A percentile compares a stretch with the other conserved stretches of the same genome.
Evolutionary conservation across 2,113 vertebrate genomes (phyloP).

Genomic region (Heliornis fulica): DNA sequence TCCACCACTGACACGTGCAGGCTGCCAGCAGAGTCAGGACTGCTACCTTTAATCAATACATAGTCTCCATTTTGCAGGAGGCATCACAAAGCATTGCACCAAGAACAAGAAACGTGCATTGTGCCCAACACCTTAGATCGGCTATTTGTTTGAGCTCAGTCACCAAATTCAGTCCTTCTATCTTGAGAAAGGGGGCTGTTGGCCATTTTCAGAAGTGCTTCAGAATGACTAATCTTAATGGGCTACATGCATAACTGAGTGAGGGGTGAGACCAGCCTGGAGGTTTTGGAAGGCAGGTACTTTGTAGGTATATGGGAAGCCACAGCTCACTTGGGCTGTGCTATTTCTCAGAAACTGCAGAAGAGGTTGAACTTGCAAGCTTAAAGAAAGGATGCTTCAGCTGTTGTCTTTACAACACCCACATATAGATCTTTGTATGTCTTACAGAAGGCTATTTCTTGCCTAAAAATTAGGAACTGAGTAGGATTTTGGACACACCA

Average conservation of each 20-base stretch:
- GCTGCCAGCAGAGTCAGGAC: not conserved
- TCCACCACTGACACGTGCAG: not conserved
- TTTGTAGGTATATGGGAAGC: not conserved
- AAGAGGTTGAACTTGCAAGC: not conserved
- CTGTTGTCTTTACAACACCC: not conserved
- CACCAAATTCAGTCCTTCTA: not conserved
- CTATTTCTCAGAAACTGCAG: not conserved
- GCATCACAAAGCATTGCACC: not conserved
- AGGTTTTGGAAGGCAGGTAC: not conserved
- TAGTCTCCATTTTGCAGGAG: not conserved
- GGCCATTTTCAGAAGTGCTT: not conserved
- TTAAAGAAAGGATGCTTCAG: not conserved
- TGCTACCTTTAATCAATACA: not conserved
- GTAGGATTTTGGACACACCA: not conserved
- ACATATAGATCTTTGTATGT: not conserved
- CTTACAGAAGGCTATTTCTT: not conserved
- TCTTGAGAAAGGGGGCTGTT: not conserved
- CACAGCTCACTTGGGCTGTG: not conserved
- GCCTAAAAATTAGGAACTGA: not conserved
- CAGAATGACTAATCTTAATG: not conserved
- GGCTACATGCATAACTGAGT: not conserved
- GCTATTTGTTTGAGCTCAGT: not conserved
- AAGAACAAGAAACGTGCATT: not conserved
- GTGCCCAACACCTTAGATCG: not conserved
- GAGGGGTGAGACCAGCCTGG: not conserved